These are phyloP conservation scores for Gortyna flavago DNA, from an alignment of 2,888 invertebrate genomes.

Conservation along the genomic window DNA sequence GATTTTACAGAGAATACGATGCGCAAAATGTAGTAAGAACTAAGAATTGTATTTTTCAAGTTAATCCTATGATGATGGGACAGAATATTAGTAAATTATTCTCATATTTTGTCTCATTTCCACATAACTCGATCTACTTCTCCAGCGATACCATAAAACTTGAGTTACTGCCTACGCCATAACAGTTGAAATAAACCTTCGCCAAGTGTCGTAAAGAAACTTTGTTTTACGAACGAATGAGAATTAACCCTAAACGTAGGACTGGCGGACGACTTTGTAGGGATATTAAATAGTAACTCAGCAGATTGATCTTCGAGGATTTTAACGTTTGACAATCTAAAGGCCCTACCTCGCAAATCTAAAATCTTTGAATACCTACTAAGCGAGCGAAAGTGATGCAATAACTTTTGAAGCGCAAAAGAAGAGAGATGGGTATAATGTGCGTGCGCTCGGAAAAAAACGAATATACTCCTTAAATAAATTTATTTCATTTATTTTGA, in stretches of 20 bases:
- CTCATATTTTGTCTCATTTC: not conserved
- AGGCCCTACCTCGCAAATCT: no score
- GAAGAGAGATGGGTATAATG: no score
- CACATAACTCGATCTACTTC: conserved; percentile 14
- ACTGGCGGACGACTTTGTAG: conserved; percentile 22
- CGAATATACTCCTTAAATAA: no score
- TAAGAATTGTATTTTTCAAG: no score
- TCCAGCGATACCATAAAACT: conserved; percentile 44
- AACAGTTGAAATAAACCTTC: conserved; percentile 49
- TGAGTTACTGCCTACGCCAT: conserved; percentile 44
- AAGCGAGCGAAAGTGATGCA: no score
- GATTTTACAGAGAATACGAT: no score
- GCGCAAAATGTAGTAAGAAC: no score
- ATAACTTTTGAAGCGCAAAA: no score
- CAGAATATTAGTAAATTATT: not conserved
- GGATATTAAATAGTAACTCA: conserved; percentile 16
- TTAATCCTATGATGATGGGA: not conserved
- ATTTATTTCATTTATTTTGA: no score
- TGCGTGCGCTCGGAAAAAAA: no score
- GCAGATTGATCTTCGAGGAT: not conserved
- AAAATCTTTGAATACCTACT: no score
- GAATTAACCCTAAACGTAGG: conserved; percentile 49
- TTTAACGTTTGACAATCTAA: conserved; percentile 10
- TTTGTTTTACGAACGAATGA: conserved; percentile 60
- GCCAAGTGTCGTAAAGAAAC: conserved; percentile 58